These are phyloP conservation scores for Smithornis capensis DNA, from an alignment of 2,113 vertebrate species.

Conservation along the genomic window DNA sequence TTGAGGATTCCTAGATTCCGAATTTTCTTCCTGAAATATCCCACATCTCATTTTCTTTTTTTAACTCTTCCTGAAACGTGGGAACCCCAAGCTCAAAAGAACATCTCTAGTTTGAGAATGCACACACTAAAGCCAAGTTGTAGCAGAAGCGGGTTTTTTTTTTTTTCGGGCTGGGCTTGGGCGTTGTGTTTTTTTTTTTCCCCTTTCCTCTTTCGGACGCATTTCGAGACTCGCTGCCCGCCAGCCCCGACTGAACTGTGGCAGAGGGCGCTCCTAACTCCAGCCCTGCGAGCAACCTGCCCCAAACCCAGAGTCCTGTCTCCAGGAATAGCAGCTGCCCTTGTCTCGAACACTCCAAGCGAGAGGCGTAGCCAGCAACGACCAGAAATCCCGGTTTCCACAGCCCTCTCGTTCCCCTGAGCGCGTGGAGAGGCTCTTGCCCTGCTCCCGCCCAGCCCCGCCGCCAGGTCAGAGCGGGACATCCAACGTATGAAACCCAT, in stretches of 20 bases:
- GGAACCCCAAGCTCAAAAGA: neutral
- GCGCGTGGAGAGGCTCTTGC: neutral
- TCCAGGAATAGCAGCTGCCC: neutral
- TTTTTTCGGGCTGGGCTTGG: neutral
- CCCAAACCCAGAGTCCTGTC: neutral
- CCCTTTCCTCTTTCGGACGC: neutral
- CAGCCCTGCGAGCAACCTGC: neutral
- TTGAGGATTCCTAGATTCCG: neutral
- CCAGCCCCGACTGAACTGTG: neutral
- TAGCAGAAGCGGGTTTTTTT: neutral
- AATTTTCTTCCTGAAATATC: neutral
- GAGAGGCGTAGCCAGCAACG: neutral
- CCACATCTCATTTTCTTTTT: neutral
- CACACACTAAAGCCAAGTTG: neutral
- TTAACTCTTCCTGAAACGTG: neutral
- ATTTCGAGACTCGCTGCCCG: neutral
- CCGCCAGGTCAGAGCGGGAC: neutral
- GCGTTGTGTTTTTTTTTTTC: neutral
- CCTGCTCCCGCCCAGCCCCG: neutral
- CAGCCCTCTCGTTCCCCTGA: neutral
- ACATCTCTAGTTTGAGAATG: neutral
- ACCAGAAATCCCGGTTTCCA: neutral
- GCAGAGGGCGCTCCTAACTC: constrained; percentile 18
- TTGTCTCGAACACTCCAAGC: neutral
- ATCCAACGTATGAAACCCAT: neutral